Base-by-base conservation (phyloP, 2,888 invertebrate species). In the Eremobia ochroleuca region DNA sequence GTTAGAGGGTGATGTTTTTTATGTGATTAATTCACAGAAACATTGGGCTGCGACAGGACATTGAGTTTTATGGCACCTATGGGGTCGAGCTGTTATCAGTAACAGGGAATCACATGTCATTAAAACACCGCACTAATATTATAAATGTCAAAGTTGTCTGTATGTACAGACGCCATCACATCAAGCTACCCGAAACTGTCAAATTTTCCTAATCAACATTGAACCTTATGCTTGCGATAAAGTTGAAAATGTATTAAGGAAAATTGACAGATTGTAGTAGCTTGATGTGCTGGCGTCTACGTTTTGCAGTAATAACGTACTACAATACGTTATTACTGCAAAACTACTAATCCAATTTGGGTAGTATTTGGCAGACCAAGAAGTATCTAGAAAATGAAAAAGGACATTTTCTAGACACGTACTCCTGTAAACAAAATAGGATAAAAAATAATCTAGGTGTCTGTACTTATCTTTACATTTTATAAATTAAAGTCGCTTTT, bases 21-120 rank as follows among this genome's bases (percentile, higher is more conserved):
- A 81, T 83, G 72, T 77, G 72, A 77, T 83, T 81, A 84, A 84
- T 81, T 81, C 72, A 79, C 61, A 62, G 69, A 79, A 83, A 73
- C 72, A 79, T 69, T 61, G 61, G 68, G 66, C 37, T 37, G 49
- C 59, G 52, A 58, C 52, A 68, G 43, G 73, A 73, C 59, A 62
- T 74, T 21, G 69, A 58, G 77, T 83, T 77, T 84, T 73, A 81
- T 67, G 58, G 40, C 72, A 55, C 83, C 62, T 72, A 66, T 66
- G 78, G 78, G 83, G 52, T 62, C 40, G 34, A 43, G 13, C 28
- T 58, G 78, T 70, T 84, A 84, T 84, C 84, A 66, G 67, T 34
- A 69, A 46, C 43, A 1, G 62, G 68, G 72, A 83, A 83, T 84
- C 84, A 75, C 69, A 66, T 52, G 77, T n/a, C 71, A 81, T 81